Evolutionary conservation across 2,113 vertebrate species (phyloP).

Genomic region (Notarius lentiginosus): DNA sequence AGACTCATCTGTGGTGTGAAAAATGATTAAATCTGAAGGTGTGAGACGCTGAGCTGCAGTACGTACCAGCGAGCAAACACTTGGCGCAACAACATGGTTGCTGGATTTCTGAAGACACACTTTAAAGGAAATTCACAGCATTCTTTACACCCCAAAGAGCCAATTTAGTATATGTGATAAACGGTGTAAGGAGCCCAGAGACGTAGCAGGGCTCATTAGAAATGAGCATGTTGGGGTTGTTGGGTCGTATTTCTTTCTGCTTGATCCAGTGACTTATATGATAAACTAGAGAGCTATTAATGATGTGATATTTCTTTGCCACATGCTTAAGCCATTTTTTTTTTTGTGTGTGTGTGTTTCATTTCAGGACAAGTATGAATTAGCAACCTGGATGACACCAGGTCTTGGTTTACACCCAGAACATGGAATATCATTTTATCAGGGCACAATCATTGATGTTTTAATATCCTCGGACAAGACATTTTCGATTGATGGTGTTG

Average conservation of each 20-base stretch:
- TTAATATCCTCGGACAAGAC: not conserved
- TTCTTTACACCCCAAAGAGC: constrained; percentile 48
- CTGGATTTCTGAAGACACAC: constrained; percentile 4
- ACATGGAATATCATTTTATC: not conserved
- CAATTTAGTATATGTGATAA: constrained; percentile 36
- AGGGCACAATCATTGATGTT: not conserved
- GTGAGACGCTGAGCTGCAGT: not conserved
- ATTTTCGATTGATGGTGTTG: not conserved
- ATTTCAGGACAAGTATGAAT: constrained; percentile 17
- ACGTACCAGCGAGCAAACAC: not conserved
- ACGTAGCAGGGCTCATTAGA: constrained; percentile 18
- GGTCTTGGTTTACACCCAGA: not conserved
- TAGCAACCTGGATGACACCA: not conserved
- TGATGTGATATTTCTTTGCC: constrained; percentile 27
- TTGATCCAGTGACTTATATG: constrained; percentile 23
- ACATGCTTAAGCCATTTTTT: constrained; percentile 9
- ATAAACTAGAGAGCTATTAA: constrained; percentile 32
- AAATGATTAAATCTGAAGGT: not conserved
- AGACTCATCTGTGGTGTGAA: not conserved
- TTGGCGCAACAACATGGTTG: not conserved
- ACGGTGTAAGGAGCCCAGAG: constrained; percentile 23
- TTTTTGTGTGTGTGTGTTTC: not conserved
- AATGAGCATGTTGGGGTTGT: not conserved
- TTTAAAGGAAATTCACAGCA: constrained; percentile 42
- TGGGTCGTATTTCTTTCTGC: constrained; percentile 31